Evolutionary conservation across 2,797 vertebrate species (phyloP), one percentile per base, ranked within the genome.

Genomic region (Alosa sapidissima): DNA sequence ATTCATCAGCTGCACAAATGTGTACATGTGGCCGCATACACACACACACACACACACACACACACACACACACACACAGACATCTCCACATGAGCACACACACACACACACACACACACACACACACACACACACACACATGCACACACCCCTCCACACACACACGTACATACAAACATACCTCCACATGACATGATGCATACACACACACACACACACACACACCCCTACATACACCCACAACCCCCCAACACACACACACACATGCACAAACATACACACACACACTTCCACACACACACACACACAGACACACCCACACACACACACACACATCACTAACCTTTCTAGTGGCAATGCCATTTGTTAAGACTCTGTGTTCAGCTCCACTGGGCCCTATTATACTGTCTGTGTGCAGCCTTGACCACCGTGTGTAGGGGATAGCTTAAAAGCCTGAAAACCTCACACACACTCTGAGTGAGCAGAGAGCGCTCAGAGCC

Each of bases 51-150:
- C 0, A 65, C 3, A 28, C 60, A 65, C n/a, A 24, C 60, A 65
- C 60, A 65, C 60, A 65, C 19, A 3, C 21, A 65, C 19, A 65
- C 60, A 65, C 60, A 83, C 19, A n/a, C 21, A n/a, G 1, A 8
- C 19, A 60, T 4, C 3, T 8, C 3, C 60, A 65, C 36, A 19
- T 81, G 83, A n/a, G 55, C 45, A 5, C 47, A 54, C 60, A 65
- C 60, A 65, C n/a, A 65, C 48, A 19, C 83, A 84, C n/a, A 65
- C 41, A 8, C 45, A 52, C n/a, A n/a, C 60, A 65, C n/a, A 65
- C 48, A 19, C 83, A 84, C n/a, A 65, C 41, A 8, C 45, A 52
- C 51, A 83, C 19, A n/a, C 21, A n/a, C 19, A 8, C 19, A 60
- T 4, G 55, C 45, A 5, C 47, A 54, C 60, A 3, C 58, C 6